These are phyloP conservation scores for Lucilia sericata DNA, from an alignment of 1,140 invertebrate species.

Conservation along the genomic window DNA sequence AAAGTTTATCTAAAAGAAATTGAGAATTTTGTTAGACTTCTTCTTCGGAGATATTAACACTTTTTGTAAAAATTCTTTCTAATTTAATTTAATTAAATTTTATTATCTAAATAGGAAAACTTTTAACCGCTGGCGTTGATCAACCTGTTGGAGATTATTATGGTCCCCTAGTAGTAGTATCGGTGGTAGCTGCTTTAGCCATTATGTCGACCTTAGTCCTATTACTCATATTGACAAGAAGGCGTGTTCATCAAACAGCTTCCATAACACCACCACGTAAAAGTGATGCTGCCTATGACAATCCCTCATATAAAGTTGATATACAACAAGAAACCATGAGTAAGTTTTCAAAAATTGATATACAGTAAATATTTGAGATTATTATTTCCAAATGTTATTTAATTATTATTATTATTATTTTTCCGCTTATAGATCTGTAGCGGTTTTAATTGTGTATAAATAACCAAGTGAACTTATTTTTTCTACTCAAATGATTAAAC, in stretches of 20 bases:
- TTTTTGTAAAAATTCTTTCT: background rate
- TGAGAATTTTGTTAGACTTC: too few species aligned
- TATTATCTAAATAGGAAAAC: conserved; percentile 70
- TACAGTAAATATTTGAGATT: background rate
- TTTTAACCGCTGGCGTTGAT: conserved; percentile 70
- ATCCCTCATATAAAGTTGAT: conserved; percentile 94
- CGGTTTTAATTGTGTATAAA: conserved; percentile 46
- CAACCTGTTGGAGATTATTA: conserved; percentile 80
- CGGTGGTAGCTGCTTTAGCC: conserved; percentile 85
- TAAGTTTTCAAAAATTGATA: conserved; percentile 63
- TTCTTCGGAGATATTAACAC: conserved; percentile 1
- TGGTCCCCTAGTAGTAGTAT: conserved; percentile 86
- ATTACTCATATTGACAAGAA: conserved; percentile 81
- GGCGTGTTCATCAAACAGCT: conserved; percentile 77
- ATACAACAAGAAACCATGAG: conserved; percentile 92
- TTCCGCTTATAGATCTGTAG: conserved; percentile 62
- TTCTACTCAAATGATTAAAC: conserved; percentile 22
- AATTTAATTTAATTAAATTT: background rate
- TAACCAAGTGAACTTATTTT: conserved; percentile 14
- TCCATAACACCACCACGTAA: conserved; percentile 74
- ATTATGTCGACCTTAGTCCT: conserved; percentile 84
- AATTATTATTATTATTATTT: too few species aligned
- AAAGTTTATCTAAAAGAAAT: background rate
- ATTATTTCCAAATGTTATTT: conserved; percentile 15
- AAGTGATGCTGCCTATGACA: conserved; percentile 83